Base-by-base conservation (phyloP, 2,113 vertebrate species). In the Apteryx owenii region DNA sequence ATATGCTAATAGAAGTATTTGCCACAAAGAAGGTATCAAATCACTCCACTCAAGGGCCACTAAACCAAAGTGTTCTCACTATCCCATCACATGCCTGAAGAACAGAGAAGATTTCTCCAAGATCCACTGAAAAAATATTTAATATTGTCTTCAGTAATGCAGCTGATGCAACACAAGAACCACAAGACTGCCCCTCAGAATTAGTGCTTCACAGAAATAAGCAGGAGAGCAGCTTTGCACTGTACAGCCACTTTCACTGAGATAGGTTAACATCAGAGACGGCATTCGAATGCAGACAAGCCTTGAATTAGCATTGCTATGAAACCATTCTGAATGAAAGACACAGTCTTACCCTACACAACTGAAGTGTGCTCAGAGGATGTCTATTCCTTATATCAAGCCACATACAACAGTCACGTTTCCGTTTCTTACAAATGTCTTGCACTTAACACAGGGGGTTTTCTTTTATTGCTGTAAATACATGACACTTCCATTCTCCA, bases 101-200 rank as follows among this genome's bases (percentile, higher is more conserved):
- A 33, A 62, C 28, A 68, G 2, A 8, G 26, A 79, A 8, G 26
- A 79, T 73, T 89, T 36, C 61, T 70, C 44, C 56, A 75, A 53
- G 66, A 60, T 18, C 7, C 29, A 89, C 21, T 22, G 29, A 64
- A 73, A 50, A 65, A 21, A 40, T 38, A 70, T 70, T 50, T 54
- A 38, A 44, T 84, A 62, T 14, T 85, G 17, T 54, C 69, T 40
- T n/a, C 60, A 58, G 36, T 20, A 46, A 23, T 20, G 36, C 29
- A 78, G n/a, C 53, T 82, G 65, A 73, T 0, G 0, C 15, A 78
- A 36, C 54, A 78, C 15, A 69, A 60, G n/a, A 85, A 82, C 12
- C 19, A 23, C 1, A 1, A 19, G 38, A 60, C 36, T 86, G 26
- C 5, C 15, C 50, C 18, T 42, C 3, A 5, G 48, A 1, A 0